These are phyloP conservation scores for Doryteuthis pealeii DNA, from an alignment of 1,140 invertebrate genomes.

Conservation along the genomic window DNA sequence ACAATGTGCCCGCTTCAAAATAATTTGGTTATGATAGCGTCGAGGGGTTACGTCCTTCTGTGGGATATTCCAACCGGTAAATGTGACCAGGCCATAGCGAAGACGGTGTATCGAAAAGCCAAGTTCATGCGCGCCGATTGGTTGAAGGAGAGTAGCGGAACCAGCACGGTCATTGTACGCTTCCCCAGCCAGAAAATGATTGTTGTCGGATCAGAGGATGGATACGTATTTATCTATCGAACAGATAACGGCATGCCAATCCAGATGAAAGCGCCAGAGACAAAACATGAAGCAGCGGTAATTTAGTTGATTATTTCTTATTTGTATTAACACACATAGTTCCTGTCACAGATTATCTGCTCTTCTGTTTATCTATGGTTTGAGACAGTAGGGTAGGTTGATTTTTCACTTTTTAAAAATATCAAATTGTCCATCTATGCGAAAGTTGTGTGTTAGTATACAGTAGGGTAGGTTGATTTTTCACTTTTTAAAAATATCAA, in stretches of 20 bases:
- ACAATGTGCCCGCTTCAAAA: conserved; percentile 30
- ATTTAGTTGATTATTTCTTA: no score
- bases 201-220: conserved; percentile 46
- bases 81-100: conserved; percentile 41
- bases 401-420: no score
- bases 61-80: conserved; percentile 37
- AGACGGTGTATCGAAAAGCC: conserved; percentile 25
- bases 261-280: conserved; percentile 32
- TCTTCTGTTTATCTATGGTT: no score
- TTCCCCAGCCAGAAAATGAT: conserved; percentile 25
- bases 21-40: conserved; percentile 37
- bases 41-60: background rate
- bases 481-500: no score
- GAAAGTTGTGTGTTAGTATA: no score
- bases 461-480: no score
- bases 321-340: background rate
- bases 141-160: conserved; percentile 27
- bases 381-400: no score
- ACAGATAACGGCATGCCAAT: conserved; percentile 36
- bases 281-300: conserved; percentile 41
- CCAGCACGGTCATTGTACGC: conserved; percentile 25
- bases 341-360: no score
- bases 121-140: conserved; percentile 44
- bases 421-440: no score
- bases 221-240: conserved; percentile 43